Evolutionary conservation across 2,113 vertebrate genomes (phyloP), one percentile per base, ranked within the genome.

Genomic region (Chroicocephalus ridibundus): DNA sequence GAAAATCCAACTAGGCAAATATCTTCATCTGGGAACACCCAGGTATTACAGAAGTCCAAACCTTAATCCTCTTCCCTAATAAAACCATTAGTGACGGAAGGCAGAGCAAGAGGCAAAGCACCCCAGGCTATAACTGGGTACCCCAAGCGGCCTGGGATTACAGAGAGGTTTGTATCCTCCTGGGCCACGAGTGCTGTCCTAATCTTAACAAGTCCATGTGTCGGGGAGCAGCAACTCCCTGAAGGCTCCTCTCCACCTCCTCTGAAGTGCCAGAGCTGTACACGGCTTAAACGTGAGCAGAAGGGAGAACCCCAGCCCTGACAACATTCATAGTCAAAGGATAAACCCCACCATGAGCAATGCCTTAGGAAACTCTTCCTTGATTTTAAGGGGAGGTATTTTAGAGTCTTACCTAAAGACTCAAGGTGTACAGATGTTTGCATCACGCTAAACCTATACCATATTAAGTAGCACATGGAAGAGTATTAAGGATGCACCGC

Each of bases 401-500:
- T 71, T 11, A 84, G 27, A 24, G 15, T 51, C 32, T 3, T 2
- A 26, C 16, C 31, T 44, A 10, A 57, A 62, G 17, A 13, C 31
- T 8, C 10, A 25, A 79, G 16, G 11, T 4, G 11, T 7, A 10
- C 5, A 19, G 18, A 17, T 13, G 15, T n/a, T 9, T 34, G 11
- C 10, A 14, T 13, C 7, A 1, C 5, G 42, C 36, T 38, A 11
- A 47, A 62, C 34, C 27, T 16, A 7, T 6, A 20, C 51, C 8
- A 9, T 1, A 14, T 8, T 4, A 22, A 83, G 32, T 2, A 75
- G 22, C 17, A 46, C 1, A 0, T 12, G n/a, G 42, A 57, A 32
- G 16, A 60, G 18, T 5, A 22, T 47, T 38, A 18, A 42, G 72
- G 57, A 40, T 3, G 13, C 27, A 9, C 25, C 5, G 40, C 40